phyloP scores from a whole-genome alignment of 2,888 invertebrate genomes.

The Biston stratarius region DNA sequence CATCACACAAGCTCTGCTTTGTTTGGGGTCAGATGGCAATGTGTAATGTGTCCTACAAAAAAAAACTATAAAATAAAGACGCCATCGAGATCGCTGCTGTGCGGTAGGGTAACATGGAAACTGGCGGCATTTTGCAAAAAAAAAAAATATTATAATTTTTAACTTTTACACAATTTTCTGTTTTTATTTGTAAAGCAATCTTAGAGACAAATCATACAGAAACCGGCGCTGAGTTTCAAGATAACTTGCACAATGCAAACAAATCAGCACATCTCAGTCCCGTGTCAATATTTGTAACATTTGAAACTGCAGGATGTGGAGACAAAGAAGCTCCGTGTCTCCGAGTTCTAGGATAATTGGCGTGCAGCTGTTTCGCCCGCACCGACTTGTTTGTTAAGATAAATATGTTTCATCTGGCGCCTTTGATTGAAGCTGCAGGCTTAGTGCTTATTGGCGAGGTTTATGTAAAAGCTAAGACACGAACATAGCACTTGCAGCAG shows the following conservation, averaged over 20 bases:
- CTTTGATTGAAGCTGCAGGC: background rate
- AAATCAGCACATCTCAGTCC: constrained; percentile 8
- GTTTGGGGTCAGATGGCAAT: too few relatives aligned
- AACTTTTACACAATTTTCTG: too few relatives aligned
- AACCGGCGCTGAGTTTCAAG: background rate
- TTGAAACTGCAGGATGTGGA: constrained; percentile 10
- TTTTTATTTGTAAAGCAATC: background rate
- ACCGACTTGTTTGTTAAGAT: constrained; percentile 2
- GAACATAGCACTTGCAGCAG: too few relatives aligned
- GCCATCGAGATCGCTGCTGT: too few relatives aligned
- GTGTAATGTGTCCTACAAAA: too few relatives aligned
- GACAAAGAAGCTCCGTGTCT: constrained; percentile 8
- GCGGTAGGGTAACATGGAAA: too few relatives aligned
- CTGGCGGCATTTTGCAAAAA: too few relatives aligned
- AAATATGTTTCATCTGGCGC: constrained; percentile 10
- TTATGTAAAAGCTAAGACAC: background rate
- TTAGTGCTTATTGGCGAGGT: background rate
- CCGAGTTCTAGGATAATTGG: constrained; percentile 1
- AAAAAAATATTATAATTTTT: too few relatives aligned
- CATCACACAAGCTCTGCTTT: too few relatives aligned
- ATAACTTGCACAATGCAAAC: constrained; percentile 10
- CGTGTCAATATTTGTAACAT: constrained; percentile 16
- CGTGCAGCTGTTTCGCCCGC: constrained; percentile 7
- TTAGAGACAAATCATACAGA: background rate
- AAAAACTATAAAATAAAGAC: too few relatives aligned